Conservation (phyloP, 2,888 invertebrate genomes). For the Lycocerus yunnanus region DNA sequence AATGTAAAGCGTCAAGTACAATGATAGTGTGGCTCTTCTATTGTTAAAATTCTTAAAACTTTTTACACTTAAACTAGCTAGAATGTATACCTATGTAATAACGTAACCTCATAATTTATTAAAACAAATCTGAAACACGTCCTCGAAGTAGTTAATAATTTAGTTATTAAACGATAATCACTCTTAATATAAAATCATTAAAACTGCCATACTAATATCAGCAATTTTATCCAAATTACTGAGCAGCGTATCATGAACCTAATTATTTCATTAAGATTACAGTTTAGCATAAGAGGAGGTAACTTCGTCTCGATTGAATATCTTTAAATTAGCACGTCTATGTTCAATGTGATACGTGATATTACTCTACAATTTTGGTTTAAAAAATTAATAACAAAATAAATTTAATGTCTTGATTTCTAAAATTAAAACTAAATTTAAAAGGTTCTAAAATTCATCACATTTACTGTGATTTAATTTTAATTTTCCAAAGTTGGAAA, state of each 20-base stretch:
- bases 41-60: neutral
- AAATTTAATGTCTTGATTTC: neutral
- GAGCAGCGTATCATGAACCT: too few species aligned
- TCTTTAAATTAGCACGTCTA: too few species aligned
- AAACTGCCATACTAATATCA: too few species aligned
- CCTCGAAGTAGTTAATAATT: neutral
- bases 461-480: neutral
- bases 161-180: too few species aligned
- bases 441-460: neutral
- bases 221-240: too few species aligned
- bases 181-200: too few species aligned
- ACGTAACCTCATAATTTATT: neutral
- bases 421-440: neutral
- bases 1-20: slow-evolving; percentile 17
- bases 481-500: neutral
- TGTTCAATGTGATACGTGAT: neutral
- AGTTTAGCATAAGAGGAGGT: too few species aligned
- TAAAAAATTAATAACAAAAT: neutral
- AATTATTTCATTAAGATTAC: too few species aligned
- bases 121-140: neutral
- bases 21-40: neutral
- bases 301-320: too few species aligned
- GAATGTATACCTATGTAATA: neutral
- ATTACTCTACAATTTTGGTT: neutral
- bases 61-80: neutral